These are phyloP conservation scores for Apis mellifera DNA, from an alignment of 1,140 invertebrate genomes.

Conservation along the genomic window DNA sequence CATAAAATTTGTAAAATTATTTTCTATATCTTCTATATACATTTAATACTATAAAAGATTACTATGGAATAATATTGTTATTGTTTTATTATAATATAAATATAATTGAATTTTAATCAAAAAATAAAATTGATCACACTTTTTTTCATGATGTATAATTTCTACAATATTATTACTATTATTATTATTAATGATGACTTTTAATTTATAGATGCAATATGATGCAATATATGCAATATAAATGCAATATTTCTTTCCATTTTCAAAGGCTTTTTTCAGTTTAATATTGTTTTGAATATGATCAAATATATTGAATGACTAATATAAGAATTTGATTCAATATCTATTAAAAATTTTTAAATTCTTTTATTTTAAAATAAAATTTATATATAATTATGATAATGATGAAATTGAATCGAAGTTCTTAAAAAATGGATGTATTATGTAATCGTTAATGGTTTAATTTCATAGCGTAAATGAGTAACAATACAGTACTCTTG, in stretches of 20 bases:
- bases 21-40: no score
- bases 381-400: slow-evolving; percentile 1
- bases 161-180: neutral
- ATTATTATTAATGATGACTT: slow-evolving; percentile 1
- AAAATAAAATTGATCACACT: neutral
- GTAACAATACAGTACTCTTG: neutral
- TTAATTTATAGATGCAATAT: slow-evolving; percentile 13
- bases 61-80: neutral
- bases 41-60: no score
- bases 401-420: neutral
- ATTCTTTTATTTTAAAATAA: no score
- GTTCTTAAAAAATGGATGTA: neutral
- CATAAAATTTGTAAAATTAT: no score
- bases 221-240: slow-evolving; percentile 1
- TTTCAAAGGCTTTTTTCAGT: neutral
- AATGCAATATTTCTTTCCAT: slow-evolving; percentile 15
- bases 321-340: neutral
- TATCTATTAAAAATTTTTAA: no score
- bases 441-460: neutral
- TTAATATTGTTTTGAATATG: neutral
- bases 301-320: slow-evolving; percentile 7
- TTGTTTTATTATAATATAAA: neutral
- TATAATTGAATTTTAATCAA: neutral
- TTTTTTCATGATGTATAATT: neutral
- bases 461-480: slow-evolving; percentile 21